Evolutionary conservation across 1,140 invertebrate species (phyloP).

Genomic region (Vanessa atalanta): DNA sequence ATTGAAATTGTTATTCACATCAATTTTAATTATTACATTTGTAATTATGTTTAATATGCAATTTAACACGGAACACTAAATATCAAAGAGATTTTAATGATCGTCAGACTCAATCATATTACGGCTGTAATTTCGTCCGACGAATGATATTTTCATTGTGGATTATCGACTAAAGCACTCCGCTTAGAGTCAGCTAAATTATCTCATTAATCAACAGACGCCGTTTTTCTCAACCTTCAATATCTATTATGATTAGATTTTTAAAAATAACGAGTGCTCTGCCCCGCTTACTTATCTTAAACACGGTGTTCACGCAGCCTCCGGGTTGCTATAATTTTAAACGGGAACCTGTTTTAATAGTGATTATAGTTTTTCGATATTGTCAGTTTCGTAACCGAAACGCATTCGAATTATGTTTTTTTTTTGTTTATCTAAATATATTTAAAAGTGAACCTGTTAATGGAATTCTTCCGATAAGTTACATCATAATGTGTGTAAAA

Average conservation of each 20-base stretch:
- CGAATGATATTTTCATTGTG: conserved; percentile 56
- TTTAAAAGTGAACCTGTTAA: conserved; percentile 21
- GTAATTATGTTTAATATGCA: no score
- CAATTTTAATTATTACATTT: no score
- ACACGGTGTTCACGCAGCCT: conserved; percentile 42
- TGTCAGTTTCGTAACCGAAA: conserved; percentile 49
- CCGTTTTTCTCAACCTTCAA: neutral
- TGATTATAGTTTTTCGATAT: conserved; percentile 52
- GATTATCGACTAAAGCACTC: conserved; percentile 46
- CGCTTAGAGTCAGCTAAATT: conserved; percentile 29
- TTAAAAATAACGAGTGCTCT: conserved; percentile 19
- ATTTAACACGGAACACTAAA: neutral
- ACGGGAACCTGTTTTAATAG: conserved; percentile 42
- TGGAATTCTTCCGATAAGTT: conserved; percentile 15
- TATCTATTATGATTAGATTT: conserved; percentile 28
- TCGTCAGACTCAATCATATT: conserved; percentile 19
- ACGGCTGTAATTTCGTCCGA: conserved; percentile 45
- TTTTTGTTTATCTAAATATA: conserved; percentile 11
- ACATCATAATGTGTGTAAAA: neutral
- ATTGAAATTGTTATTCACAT: no score
- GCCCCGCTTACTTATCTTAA: conserved; percentile 40
- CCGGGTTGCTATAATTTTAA: conserved; percentile 43
- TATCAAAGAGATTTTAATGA: conserved; percentile 28
- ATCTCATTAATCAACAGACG: conserved; percentile 35
- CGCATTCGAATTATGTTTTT: conserved; percentile 3